phyloP scores from a whole-genome alignment of 2,113 vertebrate species.

The Equus quagga region DNA sequence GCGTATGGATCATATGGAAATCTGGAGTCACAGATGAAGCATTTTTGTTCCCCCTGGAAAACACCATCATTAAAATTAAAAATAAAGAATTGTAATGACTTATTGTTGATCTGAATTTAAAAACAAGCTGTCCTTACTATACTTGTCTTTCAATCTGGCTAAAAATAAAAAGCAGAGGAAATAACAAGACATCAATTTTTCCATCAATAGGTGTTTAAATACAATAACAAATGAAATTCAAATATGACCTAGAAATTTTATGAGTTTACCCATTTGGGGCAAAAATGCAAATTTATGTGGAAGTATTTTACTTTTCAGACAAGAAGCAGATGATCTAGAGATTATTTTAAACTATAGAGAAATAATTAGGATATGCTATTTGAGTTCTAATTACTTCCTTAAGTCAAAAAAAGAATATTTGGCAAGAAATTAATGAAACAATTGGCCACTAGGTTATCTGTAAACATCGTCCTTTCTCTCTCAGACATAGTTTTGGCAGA shows the following conservation, averaged over 20 bases:
- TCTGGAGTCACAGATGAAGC: constrained; percentile 93
- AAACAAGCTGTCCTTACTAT: constrained; percentile 69
- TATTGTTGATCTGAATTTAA: constrained; percentile 71
- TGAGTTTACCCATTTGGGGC: neutral
- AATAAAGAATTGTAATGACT: constrained; percentile 61
- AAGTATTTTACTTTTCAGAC: neutral
- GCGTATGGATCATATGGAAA: constrained; percentile 85
- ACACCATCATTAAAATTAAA: constrained; percentile 35
- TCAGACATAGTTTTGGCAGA: neutral
- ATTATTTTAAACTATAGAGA: constrained; percentile 16
- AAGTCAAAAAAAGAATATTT: neutral
- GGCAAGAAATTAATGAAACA: constrained; percentile 39
- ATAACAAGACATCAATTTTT: constrained; percentile 68
- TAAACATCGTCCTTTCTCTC: neutral
- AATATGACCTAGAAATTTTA: constrained; percentile 31
- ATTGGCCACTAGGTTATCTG: neutral
- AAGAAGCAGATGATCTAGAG: neutral
- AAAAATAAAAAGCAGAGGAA: constrained; percentile 77
- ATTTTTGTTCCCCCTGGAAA: constrained; percentile 92
- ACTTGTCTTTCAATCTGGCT: constrained; percentile 68
- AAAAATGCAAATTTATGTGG: neutral
- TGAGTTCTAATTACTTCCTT: constrained; percentile 12
- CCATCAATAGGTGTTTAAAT: constrained; percentile 50
- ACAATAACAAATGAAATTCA: constrained; percentile 54
- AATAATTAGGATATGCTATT: neutral